A percentile compares a stretch with the other conserved stretches of the same genome.
Conservation (phyloP, 2,888 invertebrate species). For the Poecilus cupreus region DNA sequence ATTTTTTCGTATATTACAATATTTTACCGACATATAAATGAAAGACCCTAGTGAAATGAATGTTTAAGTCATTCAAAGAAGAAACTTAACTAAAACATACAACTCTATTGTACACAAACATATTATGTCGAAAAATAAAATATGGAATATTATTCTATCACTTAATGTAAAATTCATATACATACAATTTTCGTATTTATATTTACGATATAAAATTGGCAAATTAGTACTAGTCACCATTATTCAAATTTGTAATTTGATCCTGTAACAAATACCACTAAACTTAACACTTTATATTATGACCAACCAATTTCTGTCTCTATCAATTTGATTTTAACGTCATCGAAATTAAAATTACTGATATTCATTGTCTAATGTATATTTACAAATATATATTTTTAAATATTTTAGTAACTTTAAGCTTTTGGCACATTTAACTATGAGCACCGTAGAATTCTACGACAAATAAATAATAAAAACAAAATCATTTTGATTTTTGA, state of each 20-base stretch:
- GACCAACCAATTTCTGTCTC: background rate
- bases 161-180: slow-evolving; percentile 24
- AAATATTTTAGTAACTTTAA: too few species aligned
- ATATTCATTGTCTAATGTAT: background rate
- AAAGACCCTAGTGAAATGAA: slow-evolving; percentile 54
- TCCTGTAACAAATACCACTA: slow-evolving; percentile 37
- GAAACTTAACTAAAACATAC: slow-evolving; percentile 22
- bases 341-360: background rate
- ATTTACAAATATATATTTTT: background rate
- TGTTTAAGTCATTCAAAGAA: slow-evolving; percentile 46
- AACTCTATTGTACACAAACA: slow-evolving; percentile 50
- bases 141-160: slow-evolving; percentile 54
- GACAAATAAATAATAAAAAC: background rate
- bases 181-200: slow-evolving; percentile 19
- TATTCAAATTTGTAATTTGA: slow-evolving; percentile 40
- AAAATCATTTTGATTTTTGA: background rate
- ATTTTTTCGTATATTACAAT: slow-evolving; percentile 23
- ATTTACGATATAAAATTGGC: slow-evolving; percentile 47
- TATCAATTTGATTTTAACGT: background rate
- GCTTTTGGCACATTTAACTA: too few species aligned
- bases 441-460: background rate
- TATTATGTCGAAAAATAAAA: slow-evolving; percentile 5
- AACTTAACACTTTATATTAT: slow-evolving; percentile 3
- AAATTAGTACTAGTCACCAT: slow-evolving; percentile 46
- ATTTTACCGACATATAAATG: slow-evolving; percentile 45